Evolutionary conservation across 1,140 invertebrate genomes (phyloP).

Genomic region (Leucophenga varia): DNA sequence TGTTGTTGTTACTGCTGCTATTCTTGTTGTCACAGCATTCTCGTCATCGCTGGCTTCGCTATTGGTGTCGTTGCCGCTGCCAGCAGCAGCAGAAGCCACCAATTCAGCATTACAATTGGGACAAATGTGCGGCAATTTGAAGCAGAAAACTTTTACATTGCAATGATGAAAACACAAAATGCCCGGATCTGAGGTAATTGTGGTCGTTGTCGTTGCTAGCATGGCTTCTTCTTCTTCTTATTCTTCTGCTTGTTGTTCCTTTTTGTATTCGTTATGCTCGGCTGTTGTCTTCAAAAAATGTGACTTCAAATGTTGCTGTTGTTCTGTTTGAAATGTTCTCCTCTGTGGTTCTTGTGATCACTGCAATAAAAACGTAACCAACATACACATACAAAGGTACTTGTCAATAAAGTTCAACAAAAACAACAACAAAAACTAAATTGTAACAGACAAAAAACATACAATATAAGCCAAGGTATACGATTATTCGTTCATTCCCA

Average conservation of each 20-base stretch:
- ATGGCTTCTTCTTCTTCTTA: constrained; percentile 14
- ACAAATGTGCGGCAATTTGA: constrained; percentile 69
- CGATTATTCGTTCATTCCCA: too few species aligned
- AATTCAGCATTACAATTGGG: constrained; percentile 69
- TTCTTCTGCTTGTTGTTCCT: constrained; percentile 1
- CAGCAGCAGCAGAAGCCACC: constrained; percentile 28
- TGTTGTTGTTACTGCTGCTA: not conserved
- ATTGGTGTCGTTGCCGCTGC: not conserved
- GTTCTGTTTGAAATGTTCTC: too few species aligned
- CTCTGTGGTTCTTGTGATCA: too few species aligned
- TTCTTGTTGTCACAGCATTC: constrained; percentile 3
- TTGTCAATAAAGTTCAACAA: too few species aligned
- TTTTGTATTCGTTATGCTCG: not conserved
- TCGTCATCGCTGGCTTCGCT: not conserved
- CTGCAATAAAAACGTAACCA: too few species aligned
- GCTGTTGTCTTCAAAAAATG: too few species aligned
- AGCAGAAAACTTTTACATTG: constrained; percentile 75
- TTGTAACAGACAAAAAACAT: too few species aligned
- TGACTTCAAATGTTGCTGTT: not conserved
- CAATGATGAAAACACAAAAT: constrained; percentile 83
- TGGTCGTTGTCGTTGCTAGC: constrained; percentile 34
- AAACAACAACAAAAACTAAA: too few species aligned
- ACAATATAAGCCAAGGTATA: too few species aligned
- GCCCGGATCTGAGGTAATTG: constrained; percentile 66
- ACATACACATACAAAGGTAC: too few species aligned